Conservation (phyloP, 1,140 invertebrate species). For the Phocides pigmalion region DNA sequence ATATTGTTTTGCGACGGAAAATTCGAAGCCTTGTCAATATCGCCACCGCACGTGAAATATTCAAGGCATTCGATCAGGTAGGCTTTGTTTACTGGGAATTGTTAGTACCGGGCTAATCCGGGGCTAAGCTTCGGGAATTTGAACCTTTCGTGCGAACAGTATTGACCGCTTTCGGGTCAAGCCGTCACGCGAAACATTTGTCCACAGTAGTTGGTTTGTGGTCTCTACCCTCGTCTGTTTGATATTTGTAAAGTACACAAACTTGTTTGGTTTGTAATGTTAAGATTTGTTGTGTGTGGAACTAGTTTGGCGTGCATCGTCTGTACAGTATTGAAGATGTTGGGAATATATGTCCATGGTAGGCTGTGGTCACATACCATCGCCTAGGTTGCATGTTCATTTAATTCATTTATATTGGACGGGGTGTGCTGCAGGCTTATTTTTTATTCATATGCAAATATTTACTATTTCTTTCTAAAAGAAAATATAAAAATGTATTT, state of each 20-base stretch:
- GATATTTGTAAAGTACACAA: constrained; percentile 3
- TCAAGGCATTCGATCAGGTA: not conserved
- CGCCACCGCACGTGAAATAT: constrained; percentile 12
- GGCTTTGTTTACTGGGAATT: constrained; percentile 10
- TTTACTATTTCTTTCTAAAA: too few species aligned
- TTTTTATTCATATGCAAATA: too few species aligned
- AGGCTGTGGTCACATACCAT: too few species aligned
- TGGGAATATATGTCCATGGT: too few species aligned
- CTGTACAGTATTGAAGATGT: too few species aligned
- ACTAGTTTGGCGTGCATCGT: too few species aligned
- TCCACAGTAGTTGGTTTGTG: not conserved
- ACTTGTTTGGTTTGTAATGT: constrained; percentile 12
- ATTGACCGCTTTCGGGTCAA: not conserved
- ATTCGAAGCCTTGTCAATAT: constrained; percentile 9
- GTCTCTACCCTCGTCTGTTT: constrained; percentile 16
- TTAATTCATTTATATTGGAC: too few species aligned
- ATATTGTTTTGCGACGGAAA: constrained; percentile 4
- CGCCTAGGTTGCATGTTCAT: too few species aligned
- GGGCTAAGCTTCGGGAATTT: not conserved
- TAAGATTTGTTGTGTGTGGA: too few species aligned
- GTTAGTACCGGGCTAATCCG: constrained; percentile 6
- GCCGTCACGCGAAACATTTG: not conserved
- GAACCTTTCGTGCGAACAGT: constrained; percentile 1
- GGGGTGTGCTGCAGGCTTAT: too few species aligned
- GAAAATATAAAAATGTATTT: too few species aligned